A percentile compares a stretch with the other conserved stretches of the same genome.
phyloP scores from a whole-genome alignment of 2,888 invertebrate species.

The Drosophila atripex region DNA sequence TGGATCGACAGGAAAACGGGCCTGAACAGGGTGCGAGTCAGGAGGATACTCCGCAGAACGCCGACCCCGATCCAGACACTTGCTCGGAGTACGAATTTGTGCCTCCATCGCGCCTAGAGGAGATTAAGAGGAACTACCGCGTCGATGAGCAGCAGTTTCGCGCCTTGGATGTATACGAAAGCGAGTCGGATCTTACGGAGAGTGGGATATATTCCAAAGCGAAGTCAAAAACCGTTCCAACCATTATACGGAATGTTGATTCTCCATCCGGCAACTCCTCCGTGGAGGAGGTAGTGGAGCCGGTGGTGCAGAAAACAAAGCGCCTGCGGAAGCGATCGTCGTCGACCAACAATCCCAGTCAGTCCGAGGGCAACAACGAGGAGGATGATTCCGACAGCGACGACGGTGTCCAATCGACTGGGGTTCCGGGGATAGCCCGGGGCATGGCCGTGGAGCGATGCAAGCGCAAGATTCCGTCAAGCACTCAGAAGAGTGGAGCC shows the following conservation, averaged over 20 bases:
- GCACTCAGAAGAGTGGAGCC: slow-evolving; percentile 36
- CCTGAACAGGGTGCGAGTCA: neutral
- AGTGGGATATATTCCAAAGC: slow-evolving; percentile 81
- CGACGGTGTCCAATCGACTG: slow-evolving; percentile 60
- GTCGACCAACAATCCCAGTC: slow-evolving; percentile 76
- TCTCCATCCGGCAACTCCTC: slow-evolving; percentile 64
- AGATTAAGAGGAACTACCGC: slow-evolving; percentile 73
- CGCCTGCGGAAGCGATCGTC: slow-evolving; percentile 80
- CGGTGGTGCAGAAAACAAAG: slow-evolving; percentile 69
- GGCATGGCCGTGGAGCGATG: slow-evolving; percentile 80
- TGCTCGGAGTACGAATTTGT: slow-evolving; percentile 67
- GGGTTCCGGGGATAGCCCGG: slow-evolving; percentile 76
- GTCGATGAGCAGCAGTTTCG: slow-evolving; percentile 84
- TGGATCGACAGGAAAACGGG: neutral
- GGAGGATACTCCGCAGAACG: neutral
- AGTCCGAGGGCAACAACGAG: slow-evolving; percentile 63
- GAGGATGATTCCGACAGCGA: slow-evolving; percentile 52
- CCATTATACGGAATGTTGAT: slow-evolving; percentile 73
- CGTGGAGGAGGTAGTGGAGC: slow-evolving; percentile 53
- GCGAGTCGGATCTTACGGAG: slow-evolving; percentile 85
- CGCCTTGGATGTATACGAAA: slow-evolving; percentile 86
- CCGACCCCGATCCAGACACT: slow-evolving; percentile 36
- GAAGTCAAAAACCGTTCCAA: slow-evolving; percentile 54
- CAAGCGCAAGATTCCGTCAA: slow-evolving; percentile 59
- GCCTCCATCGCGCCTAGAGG: slow-evolving; percentile 60